A percentile compares a stretch with the other conserved stretches of the same genome.
These are phyloP conservation scores for Hyla sarda DNA, from an alignment of 2,113 vertebrate species.

Conservation along the genomic window DNA sequence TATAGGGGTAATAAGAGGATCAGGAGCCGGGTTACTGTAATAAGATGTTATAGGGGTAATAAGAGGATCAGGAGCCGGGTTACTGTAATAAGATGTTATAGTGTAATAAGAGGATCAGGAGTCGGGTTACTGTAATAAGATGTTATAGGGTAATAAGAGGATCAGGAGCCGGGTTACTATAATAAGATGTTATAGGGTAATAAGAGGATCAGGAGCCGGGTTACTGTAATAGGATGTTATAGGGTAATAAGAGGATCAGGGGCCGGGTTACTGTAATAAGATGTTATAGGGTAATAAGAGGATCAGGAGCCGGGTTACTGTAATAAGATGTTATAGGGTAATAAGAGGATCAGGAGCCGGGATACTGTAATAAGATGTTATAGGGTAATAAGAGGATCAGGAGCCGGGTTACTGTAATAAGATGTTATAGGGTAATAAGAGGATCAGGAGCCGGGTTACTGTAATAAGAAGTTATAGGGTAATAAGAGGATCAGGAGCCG, in stretches of 20 bases:
- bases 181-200: slow-evolving; percentile 1
- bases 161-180: not conserved
- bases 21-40: slow-evolving; percentile 4
- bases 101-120: not conserved
- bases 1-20: not conserved
- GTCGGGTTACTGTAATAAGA: slow-evolving; percentile 20
- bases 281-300: too few species aligned
- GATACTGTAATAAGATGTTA: too few species aligned
- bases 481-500: slow-evolving; percentile 10
- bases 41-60: not conserved
- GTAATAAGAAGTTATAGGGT: not conserved
- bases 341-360: too few species aligned
- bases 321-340: too few species aligned
- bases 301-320: too few species aligned
- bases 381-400: too few species aligned
- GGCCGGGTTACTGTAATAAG: too few species aligned
- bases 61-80: not conserved
- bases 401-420: too few species aligned
- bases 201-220: not conserved
- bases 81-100: not conserved
- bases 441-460: too few species aligned
- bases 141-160: slow-evolving; percentile 4
- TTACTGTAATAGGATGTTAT: not conserved
- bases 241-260: not conserved
- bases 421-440: too few species aligned